phyloP scores from a whole-genome alignment of 2,888 invertebrate species.

The Seladonia tumulorum region DNA sequence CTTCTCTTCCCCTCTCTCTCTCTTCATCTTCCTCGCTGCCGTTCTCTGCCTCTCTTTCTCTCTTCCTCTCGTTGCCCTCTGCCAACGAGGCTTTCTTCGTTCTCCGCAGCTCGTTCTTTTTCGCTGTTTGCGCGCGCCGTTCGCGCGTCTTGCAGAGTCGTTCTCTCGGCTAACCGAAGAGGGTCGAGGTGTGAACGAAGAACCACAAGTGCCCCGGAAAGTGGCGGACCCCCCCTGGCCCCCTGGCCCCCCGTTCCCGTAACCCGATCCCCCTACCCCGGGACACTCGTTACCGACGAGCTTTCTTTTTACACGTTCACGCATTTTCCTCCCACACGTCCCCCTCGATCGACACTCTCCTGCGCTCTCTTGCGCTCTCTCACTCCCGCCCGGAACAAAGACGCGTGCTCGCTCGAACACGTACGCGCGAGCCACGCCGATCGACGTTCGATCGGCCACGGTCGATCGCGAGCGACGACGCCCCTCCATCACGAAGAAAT shows the following conservation, averaged over 20 bases:
- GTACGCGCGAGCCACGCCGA: slow-evolving; percentile 13
- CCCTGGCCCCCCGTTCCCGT: slow-evolving; percentile 63
- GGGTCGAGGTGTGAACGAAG: slow-evolving; percentile 83
- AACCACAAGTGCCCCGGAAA: slow-evolving; percentile 81
- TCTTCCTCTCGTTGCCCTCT: slow-evolving; percentile 11
- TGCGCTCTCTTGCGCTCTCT: background rate
- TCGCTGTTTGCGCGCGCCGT: slow-evolving; percentile 20
- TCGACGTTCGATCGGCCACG: slow-evolving; percentile 72
- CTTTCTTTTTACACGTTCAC: slow-evolving; percentile 75
- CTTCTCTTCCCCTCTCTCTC: slow-evolving; percentile 27
- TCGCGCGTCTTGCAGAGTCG: slow-evolving; percentile 65
- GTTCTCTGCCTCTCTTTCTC: background rate
- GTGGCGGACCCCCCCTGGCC: slow-evolving; percentile 65
- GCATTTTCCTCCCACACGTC: slow-evolving; percentile 69
- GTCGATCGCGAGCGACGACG: slow-evolving; percentile 71
- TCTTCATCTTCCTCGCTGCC: background rate
- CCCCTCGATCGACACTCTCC: slow-evolving; percentile 33
- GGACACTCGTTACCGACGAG: slow-evolving; percentile 66
- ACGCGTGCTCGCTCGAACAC: slow-evolving; percentile 18
- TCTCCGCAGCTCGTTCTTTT: slow-evolving; percentile 35
- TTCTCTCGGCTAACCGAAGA: slow-evolving; percentile 52
- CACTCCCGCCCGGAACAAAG: background rate
- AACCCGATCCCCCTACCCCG: slow-evolving; percentile 75
- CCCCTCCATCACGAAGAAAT: slow-evolving; percentile 66
- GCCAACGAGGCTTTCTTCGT: slow-evolving; percentile 12